Base-by-base conservation (phyloP, 2,888 invertebrate species). In the Aromia moschata region DNA sequence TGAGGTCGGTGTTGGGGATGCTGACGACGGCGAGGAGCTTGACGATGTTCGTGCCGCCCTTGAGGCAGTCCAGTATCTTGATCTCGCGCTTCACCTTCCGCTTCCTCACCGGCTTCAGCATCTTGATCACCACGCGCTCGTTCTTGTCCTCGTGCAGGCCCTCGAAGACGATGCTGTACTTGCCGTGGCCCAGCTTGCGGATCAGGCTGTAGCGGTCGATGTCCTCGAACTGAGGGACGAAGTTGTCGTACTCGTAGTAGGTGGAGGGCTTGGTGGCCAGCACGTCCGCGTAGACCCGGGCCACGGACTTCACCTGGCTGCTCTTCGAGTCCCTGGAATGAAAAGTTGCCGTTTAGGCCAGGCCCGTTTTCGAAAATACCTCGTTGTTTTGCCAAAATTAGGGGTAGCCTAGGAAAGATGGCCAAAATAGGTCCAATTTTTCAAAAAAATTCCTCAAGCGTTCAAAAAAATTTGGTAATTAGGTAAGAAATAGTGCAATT, bases 81-180 rank as follows among this genome's bases (percentile, higher is more conserved):
- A 80, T 80, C 70, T 81, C 81, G 10, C 81, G 67, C 60, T 79
- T 78, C 11, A 81, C 75, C 67, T 81, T 81, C 51, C 77, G 72
- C 60, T 75, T 77, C 55, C 78, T 74, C 2, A 81, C 80, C 0
- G 81, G 80, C 61, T 80, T 81, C 36, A 81, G 59, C 56, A 80
- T 76, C 68, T 81, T 81, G 4, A 81, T 65, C 0, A 80, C 77
- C 1, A 80, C 78, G 36, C 72, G 67, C 51, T 79, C 76, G 10
- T 74, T 73, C 37, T 67, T 75, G 0, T 63, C 58, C 52, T 76
- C 72, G 30, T 78, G 70, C n/a, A 77, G 37, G 7, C 74, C 80
- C 63, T 80, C 79, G 49, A 80, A 80, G 1, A 80, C 81, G 44
- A 78, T 74, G 65, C 81, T 81, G 67, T 80, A 80, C 67, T 81